A percentile compares a stretch with the other conserved stretches of the same genome.
These are phyloP conservation scores for Antedon mediterranea DNA, from an alignment of 53 echinoderm and acorn worm species.

Conservation along the genomic window DNA sequence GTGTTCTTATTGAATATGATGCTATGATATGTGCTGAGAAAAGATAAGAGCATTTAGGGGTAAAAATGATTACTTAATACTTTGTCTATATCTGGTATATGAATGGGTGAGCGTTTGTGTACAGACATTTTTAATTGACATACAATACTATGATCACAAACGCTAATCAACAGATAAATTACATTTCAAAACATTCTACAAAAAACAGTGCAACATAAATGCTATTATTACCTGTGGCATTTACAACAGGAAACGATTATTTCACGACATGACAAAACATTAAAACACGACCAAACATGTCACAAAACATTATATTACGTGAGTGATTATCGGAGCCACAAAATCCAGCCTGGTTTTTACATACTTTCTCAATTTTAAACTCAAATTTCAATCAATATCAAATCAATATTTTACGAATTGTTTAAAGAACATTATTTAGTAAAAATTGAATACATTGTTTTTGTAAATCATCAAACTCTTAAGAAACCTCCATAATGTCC, in stretches of 20 bases:
- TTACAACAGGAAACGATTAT: background rate
- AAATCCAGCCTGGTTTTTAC: background rate
- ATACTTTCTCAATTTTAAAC: too few relatives aligned
- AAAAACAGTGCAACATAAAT: background rate
- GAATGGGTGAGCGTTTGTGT: too few relatives aligned
- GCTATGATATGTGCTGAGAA: background rate
- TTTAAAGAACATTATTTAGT: too few relatives aligned
- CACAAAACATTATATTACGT: background rate
- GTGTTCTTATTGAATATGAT: background rate
- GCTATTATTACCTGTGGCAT: background rate
- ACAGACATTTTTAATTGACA: background rate
- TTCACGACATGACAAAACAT: background rate
- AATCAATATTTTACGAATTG: too few relatives aligned
- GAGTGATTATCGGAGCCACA: background rate
- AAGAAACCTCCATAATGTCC: too few relatives aligned
- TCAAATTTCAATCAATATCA: too few relatives aligned
- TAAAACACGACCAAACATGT: background rate
- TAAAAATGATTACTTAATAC: background rate
- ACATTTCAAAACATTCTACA: constrained; percentile 1
- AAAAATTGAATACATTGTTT: too few relatives aligned
- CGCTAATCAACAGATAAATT: background rate
- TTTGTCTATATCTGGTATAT: background rate
- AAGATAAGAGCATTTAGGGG: background rate
- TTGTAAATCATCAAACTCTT: too few relatives aligned
- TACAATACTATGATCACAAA: background rate